These are phyloP conservation scores for Accipiter virgatus DNA, from an alignment of 2,113 vertebrate species.

Conservation along the genomic window DNA sequence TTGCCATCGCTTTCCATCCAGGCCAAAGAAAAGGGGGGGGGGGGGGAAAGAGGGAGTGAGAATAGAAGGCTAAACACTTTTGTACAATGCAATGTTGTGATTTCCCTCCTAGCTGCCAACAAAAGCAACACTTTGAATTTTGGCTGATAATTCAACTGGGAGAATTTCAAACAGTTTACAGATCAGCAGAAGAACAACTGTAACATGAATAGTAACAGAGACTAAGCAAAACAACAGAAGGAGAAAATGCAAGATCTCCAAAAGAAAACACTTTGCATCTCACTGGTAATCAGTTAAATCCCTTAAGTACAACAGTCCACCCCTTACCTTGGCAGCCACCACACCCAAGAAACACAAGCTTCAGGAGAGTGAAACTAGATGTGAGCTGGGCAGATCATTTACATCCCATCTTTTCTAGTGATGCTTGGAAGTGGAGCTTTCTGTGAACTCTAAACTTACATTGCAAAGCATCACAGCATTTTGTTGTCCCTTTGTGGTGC, in stretches of 20 bases:
- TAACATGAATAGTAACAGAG: neutral
- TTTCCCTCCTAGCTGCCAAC: slow-evolving; percentile 17
- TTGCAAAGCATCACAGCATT: neutral
- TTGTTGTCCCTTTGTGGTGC: neutral
- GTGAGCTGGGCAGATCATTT: neutral
- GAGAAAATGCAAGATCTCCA: neutral
- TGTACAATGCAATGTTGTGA: neutral
- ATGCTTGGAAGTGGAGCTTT: neutral
- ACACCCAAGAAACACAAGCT: neutral
- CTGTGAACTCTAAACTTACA: neutral
- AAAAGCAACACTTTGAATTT: neutral
- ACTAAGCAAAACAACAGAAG: neutral
- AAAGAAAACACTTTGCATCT: neutral
- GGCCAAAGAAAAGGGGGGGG: neutral
- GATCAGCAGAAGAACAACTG: slow-evolving; percentile 5
- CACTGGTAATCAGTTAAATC: neutral
- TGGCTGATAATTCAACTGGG: neutral
- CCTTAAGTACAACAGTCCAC: neutral
- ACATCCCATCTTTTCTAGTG: neutral
- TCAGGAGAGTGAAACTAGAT: neutral
- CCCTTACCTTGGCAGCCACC: neutral
- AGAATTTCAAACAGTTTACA: slow-evolving; percentile 12
- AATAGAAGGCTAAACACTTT: neutral
- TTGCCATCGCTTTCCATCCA: neutral
- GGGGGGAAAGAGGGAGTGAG: neutral